Base-by-base conservation (phyloP, 2,797 vertebrate species). In the Poecilia wingei region DNA sequence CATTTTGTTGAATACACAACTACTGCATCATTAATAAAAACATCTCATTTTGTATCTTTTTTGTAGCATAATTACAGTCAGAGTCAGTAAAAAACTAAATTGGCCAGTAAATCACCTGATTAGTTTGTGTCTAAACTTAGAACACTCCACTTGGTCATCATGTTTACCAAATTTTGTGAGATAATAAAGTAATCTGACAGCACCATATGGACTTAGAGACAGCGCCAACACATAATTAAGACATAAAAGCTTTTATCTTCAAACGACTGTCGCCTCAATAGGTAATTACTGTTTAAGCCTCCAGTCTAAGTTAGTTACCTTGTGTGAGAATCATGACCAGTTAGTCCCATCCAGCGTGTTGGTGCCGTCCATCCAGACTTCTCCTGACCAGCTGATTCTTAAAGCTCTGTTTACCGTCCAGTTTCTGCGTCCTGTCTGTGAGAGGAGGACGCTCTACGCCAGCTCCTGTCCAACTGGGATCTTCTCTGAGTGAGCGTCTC, bases 261-360 rank as follows among this genome's bases (percentile, higher is more conserved):
- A 72, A 41, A 77, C 31, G 9, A n/a, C 13, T 39, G 33, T 66
- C 74, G 33, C 49, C 68, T 79, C 64, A 43, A 14, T 28, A 73
- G 72, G 0, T 74, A 88, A 91, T 41, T 18, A 84, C 86, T 81
- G 85, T 81, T 87, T 91, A 76, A 72, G 71, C 43, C 75, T 70
- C 71, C 72, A 14, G 53, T 79, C 59, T 46, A 64, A 79, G 87
- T 70, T 33, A 51, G 59, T 92, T 95, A 96, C 95, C 95, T 95
- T 81, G 81, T 79, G 84, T 20, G 39, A 66, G 82, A 79, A 85
- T 86, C 90, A 86, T 87, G 88, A 84, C 86, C 89, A 51, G 82
- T 79, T 33, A 83, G 70, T 86, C 88, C 79, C 9, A 75, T 31
- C 76, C 31, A 80, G 74, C 59, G 79, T 72, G 83, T 78, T 71